Evolutionary conservation across 2,113 vertebrate genomes (phyloP).

Genomic region (Paramisgurnus dabryanus): DNA sequence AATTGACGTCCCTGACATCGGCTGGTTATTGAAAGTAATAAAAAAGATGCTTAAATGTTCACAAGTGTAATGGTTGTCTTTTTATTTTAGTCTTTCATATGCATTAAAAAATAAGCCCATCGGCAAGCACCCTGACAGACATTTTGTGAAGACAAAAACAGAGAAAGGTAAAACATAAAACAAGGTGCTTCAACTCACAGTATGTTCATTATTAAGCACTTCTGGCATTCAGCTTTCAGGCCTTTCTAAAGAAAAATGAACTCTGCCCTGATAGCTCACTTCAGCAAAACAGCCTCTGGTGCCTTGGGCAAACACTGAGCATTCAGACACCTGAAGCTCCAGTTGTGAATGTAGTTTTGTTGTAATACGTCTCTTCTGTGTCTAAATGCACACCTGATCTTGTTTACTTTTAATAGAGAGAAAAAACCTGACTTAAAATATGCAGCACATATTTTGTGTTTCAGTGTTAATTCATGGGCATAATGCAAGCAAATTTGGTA

Average conservation of each 20-base stretch:
- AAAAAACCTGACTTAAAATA: not conserved
- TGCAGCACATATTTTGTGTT: too few relatives aligned
- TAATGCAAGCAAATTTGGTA: not conserved
- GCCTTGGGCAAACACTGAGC: conserved; percentile 4
- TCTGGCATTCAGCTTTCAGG: conserved; percentile 9
- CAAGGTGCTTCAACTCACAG: conserved; percentile 1
- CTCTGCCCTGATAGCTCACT: conserved; percentile 39
- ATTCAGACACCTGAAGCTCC: conserved; percentile 24
- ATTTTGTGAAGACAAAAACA: not conserved
- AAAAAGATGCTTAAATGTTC: conserved; percentile 18
- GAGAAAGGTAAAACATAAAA: conserved; percentile 9
- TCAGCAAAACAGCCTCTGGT: not conserved
- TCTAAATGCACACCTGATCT: conserved; percentile 8
- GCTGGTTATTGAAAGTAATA: not conserved
- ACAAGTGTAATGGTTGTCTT: not conserved
- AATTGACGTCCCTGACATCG: not conserved
- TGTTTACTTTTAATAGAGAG: not conserved
- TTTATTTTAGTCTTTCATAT: conserved; percentile 10
- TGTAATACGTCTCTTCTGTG: conserved; percentile 19
- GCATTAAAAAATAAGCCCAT: not conserved
- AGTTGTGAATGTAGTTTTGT: conserved; percentile 21
- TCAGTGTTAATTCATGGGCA: not conserved
- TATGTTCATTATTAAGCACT: conserved; percentile 31
- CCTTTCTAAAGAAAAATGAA: conserved; percentile 20
- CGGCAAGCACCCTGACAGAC: not conserved